Evolutionary conservation across 2,888 invertebrate species (phyloP).

Genomic region (Anodontia alba): DNA sequence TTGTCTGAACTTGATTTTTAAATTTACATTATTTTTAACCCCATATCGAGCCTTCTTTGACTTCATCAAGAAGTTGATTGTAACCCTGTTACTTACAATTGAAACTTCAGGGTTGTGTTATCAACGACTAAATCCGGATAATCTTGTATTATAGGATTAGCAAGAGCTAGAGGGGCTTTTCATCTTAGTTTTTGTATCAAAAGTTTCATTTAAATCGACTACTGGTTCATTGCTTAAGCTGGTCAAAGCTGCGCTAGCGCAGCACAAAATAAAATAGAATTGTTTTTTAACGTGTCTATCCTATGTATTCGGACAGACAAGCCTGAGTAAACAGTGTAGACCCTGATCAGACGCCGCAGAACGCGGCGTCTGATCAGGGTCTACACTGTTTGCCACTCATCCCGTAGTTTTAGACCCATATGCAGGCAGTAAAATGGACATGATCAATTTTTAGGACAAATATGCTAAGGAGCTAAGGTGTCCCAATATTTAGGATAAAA

Average conservation of each 20-base stretch:
- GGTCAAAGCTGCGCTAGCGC: not conserved
- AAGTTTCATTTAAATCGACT: slow-evolving; percentile 4
- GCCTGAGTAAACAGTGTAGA: too few species aligned
- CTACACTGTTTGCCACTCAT: too few species aligned
- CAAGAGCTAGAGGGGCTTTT: not conserved
- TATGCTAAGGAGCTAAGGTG: too few species aligned
- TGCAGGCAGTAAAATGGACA: too few species aligned
- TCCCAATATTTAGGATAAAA: too few species aligned
- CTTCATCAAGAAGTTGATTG: slow-evolving; percentile 15
- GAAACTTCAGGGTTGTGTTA: slow-evolving; percentile 10
- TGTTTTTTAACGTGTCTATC: too few species aligned
- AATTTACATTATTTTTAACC: not conserved
- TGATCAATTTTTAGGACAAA: too few species aligned
- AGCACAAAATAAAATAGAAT: not conserved
- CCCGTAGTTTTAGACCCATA: too few species aligned
- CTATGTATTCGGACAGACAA: too few species aligned
- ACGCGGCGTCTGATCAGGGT: too few species aligned
- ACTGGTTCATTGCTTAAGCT: slow-evolving; percentile 4
- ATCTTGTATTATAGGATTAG: slow-evolving; percentile 8
- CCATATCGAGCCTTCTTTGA: not conserved
- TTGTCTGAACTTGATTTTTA: too few species aligned
- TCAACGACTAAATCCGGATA: not conserved
- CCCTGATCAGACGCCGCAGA: too few species aligned
- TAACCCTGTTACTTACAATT: not conserved
- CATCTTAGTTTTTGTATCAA: slow-evolving; percentile 14